Evolutionary conservation across 2,888 invertebrate species (phyloP).

Genomic region (Parthenolecanium corni): DNA sequence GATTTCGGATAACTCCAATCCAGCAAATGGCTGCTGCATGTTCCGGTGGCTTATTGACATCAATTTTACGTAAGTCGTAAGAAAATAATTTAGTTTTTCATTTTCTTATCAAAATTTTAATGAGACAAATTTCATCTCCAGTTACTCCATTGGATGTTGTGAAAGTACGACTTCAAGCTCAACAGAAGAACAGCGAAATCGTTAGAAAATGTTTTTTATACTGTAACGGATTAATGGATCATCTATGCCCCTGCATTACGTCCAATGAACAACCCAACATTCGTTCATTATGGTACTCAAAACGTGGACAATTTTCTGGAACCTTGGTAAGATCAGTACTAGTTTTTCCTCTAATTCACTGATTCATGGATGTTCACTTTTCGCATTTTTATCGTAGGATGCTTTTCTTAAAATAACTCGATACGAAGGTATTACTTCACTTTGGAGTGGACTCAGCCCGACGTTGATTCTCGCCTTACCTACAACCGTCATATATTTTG

Average conservation of each 20-base stretch:
- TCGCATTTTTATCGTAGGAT: constrained; percentile 52
- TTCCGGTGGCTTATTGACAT: constrained; percentile 79
- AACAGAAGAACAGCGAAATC: constrained; percentile 62
- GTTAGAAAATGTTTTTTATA: constrained; percentile 86
- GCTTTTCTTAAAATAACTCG: constrained; percentile 86
- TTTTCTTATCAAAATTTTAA: background rate
- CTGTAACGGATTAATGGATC: constrained; percentile 98
- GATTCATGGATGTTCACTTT: background rate
- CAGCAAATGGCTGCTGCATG: constrained; percentile 80
- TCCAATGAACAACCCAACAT: constrained; percentile 23
- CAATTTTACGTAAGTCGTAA: constrained; percentile 59
- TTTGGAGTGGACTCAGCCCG: constrained; percentile 97
- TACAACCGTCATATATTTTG: constrained; percentile 93
- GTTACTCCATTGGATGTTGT: constrained; percentile 99
- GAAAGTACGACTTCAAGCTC: constrained; percentile 91
- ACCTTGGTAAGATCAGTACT: constrained; percentile 47
- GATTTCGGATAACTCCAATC: constrained; percentile 60
- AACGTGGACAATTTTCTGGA: constrained; percentile 38
- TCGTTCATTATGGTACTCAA: constrained; percentile 33
- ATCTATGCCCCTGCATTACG: constrained; percentile 71
- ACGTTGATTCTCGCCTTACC: constrained; percentile 91
- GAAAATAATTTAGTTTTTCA: background rate
- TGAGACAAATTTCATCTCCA: constrained; percentile 40
- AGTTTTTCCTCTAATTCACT: background rate
- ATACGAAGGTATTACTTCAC: constrained; percentile 73